Evolutionary conservation across 2,113 vertebrate genomes (phyloP).

Genomic region (Acanthochromis polyacanthus): DNA sequence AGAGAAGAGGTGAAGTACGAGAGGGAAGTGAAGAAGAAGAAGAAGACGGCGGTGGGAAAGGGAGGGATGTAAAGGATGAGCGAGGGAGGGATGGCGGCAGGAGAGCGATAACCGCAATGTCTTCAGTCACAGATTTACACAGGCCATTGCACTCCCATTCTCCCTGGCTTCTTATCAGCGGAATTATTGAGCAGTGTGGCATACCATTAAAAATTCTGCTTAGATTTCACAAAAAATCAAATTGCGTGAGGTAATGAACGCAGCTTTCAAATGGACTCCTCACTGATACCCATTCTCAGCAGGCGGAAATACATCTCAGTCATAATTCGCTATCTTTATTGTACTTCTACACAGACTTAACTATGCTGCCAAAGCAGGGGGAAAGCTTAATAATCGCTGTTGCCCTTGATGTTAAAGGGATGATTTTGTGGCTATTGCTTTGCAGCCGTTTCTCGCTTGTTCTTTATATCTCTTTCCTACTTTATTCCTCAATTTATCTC

Average conservation of each 20-base stretch:
- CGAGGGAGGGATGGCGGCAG: constrained; percentile 45
- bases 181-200: constrained; percentile 82
- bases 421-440: constrained; percentile 70
- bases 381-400: constrained; percentile 73
- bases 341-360: constrained; percentile 75
- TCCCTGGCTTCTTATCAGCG: constrained; percentile 75
- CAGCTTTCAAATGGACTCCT: constrained; percentile 73
- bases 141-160: constrained; percentile 82
- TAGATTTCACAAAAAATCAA: constrained; percentile 85
- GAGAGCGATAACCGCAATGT: constrained; percentile 78
- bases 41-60: constrained; percentile 4
- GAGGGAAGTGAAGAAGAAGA: neutral
- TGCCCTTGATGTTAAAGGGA: constrained; percentile 75
- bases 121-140: constrained; percentile 85
- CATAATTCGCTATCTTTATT: constrained; percentile 81
- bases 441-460: constrained; percentile 27
- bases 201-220: constrained; percentile 84
- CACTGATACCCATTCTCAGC: constrained; percentile 70
- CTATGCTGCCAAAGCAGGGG: constrained; percentile 65
- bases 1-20: constrained; percentile 7
- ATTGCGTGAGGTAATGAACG: constrained; percentile 80
- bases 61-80: constrained; percentile 44
- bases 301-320: constrained; percentile 76
- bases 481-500: constrained; percentile 22
- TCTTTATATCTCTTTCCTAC: constrained; percentile 32